Percentiles rank a stretch among this genome's conserved stretches.
phyloP scores from a whole-genome alignment of 1,140 invertebrate genomes.

The Goniozus legneri region DNA sequence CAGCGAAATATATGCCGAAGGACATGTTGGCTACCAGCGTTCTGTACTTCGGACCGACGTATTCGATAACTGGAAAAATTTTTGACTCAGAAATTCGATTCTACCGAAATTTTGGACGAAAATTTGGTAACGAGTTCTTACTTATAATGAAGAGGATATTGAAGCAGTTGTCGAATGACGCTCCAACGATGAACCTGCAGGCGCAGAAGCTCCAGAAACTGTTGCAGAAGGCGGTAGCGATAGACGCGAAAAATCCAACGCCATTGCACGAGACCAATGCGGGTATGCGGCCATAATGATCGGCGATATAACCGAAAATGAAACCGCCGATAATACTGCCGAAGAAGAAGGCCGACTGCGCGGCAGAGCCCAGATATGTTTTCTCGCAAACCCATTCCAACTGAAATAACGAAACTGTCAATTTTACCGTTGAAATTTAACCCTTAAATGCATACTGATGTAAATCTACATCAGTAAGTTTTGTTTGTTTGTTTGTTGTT shows the following conservation, averaged over 20 bases:
- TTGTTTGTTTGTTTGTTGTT: too few relatives aligned
- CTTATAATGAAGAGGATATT: constrained; percentile 89
- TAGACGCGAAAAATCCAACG: constrained; percentile 72
- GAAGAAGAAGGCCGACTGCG: constrained; percentile 67
- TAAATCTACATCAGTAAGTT: too few relatives aligned
- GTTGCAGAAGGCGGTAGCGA: constrained; percentile 70
- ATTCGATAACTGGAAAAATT: constrained; percentile 68
- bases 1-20: constrained; percentile 82
- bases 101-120: too few relatives aligned
- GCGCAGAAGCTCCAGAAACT: constrained; percentile 73
- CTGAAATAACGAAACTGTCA: constrained; percentile 43
- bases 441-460: too few relatives aligned
- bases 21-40: constrained; percentile 86
- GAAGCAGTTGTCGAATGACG: constrained; percentile 87
- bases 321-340: constrained; percentile 55
- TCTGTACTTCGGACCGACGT: constrained; percentile 80
- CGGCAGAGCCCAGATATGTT: constrained; percentile 66
- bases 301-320: constrained; percentile 55
- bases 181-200: constrained; percentile 76
- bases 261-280: constrained; percentile 67
- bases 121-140: too few relatives aligned
- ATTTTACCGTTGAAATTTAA: constrained; percentile 1
- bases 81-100: too few relatives aligned
- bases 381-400: constrained; percentile 82
- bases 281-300: constrained; percentile 55